Base-by-base conservation (phyloP, 1,140 invertebrate species). In the Pseudobourletiella spinata region DNA sequence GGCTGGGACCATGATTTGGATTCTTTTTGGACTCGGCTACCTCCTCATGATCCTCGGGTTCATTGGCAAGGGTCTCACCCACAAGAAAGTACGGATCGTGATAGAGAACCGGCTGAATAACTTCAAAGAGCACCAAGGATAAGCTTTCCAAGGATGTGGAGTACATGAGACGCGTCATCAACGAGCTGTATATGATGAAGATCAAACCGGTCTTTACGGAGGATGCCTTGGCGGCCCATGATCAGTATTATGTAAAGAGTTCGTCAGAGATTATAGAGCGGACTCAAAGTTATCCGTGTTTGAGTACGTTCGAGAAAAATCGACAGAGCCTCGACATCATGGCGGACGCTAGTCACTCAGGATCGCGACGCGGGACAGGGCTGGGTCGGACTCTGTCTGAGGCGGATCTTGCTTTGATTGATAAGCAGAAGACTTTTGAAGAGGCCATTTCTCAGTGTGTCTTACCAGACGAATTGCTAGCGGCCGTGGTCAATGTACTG, bases 41-140 rank as follows among this genome's bases (percentile, higher is more conserved):
- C 81, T 93, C 46, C 83, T 91, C 16, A 94, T 94, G 90, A 86
- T 95, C 44, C 82, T 94, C 64, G 88, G 87, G 24, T 92, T 91
- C 71, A 89, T 95, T 60, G 85, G 86, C 0, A 76, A 80, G 64
- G 84, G 81, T 14, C 78, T 86, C 77, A 80, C 82, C 59, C 89
- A 86, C 58, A 89, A 90, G 72, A 81, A 83, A 71, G 80, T 91
- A 25, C 79, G 81, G 43, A 79, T 80, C 6, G 68, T 70, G 67
- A 75, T 92, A 43, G 87, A 91, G 72, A 85, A 86, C 64, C 85
- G 86, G 71, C 73, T 90, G 11, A 57, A 67, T 26, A 35, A 35
- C 8, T 84, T 83, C 15, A 75, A 39, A 39, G 8, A 39, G n/a
- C 32, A 80, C 58, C 86, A 69, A 86, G 77, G 81, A 84, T 68